Evolutionary conservation across 2,113 vertebrate genomes (phyloP).

Genomic region (Hemiscyllium ocellatum): DNA sequence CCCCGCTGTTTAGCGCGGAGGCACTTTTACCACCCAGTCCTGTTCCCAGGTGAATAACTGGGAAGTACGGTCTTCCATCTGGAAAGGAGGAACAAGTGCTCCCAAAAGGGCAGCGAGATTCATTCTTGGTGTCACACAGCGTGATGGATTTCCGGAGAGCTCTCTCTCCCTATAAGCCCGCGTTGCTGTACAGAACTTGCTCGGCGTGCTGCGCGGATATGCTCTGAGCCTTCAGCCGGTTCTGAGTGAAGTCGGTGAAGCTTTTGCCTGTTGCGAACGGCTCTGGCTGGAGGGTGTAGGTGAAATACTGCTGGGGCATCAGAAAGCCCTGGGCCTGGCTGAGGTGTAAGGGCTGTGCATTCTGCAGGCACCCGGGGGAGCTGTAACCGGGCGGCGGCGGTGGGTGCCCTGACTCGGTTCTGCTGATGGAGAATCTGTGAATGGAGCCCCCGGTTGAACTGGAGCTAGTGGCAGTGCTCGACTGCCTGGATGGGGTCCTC

Average conservation of each 20-base stretch:
- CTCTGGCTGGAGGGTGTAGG: conserved; percentile 76
- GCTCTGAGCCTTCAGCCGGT: conserved; percentile 49
- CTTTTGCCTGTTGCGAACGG: conserved; percentile 67
- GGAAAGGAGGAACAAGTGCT: background rate
- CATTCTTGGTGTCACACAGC: background rate
- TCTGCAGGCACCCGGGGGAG: conserved; percentile 55
- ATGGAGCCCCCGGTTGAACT: conserved; percentile 74
- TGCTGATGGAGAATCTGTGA: conserved; percentile 74
- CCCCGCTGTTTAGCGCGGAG: background rate
- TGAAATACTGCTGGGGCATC: conserved; percentile 77
- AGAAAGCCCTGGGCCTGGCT: conserved; percentile 67
- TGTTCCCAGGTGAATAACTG: background rate
- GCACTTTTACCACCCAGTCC: background rate
- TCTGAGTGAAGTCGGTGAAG: conserved; percentile 78
- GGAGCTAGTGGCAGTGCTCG: conserved; percentile 86
- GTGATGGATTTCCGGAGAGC: background rate
- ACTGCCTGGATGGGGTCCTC: conserved; percentile 80
- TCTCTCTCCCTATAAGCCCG: background rate
- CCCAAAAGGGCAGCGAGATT: background rate
- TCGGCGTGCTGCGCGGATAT: background rate
- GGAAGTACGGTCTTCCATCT: background rate
- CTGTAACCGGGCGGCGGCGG: conserved; percentile 76
- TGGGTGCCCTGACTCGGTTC: conserved; percentile 58
- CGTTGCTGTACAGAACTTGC: conserved; percentile 7
- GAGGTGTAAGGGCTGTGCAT: conserved; percentile 57